A percentile compares a stretch with the other conserved stretches of the same genome.
Conservation (phyloP, 2,797 vertebrate genomes). For the Cygnus olor region DNA sequence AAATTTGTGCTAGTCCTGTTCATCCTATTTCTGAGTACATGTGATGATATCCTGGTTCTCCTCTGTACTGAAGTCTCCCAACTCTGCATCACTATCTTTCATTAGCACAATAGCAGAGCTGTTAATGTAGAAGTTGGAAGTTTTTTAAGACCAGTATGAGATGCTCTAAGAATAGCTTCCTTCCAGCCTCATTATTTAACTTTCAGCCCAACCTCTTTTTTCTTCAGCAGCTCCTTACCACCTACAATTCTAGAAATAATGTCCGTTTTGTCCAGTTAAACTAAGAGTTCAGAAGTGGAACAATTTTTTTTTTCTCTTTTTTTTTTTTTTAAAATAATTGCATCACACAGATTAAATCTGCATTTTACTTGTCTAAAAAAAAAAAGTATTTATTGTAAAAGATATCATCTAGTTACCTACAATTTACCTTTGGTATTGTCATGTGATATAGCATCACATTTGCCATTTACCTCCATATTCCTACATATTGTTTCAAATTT, state of each 20-base stretch:
- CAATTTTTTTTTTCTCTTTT: fast-evolving
- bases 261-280: background rate
- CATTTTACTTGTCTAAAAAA: background rate
- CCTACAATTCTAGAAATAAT: background rate
- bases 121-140: background rate
- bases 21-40: background rate
- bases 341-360: background rate
- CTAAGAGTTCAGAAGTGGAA: background rate
- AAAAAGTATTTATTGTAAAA: background rate
- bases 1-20: background rate
- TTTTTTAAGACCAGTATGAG: background rate
- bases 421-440: background rate
- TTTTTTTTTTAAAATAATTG: background rate
- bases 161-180: background rate
- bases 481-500: background rate
- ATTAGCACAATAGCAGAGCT: background rate
- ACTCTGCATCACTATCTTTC: background rate
- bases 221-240: background rate
- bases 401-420: background rate
- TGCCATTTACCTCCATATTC: background rate
- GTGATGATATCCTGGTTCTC: background rate
- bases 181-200: background rate
- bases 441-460: background rate
- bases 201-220: background rate
- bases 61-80: background rate